Evolutionary conservation across 2,888 invertebrate genomes (phyloP).

Genomic region (Apodemia duryi): DNA sequence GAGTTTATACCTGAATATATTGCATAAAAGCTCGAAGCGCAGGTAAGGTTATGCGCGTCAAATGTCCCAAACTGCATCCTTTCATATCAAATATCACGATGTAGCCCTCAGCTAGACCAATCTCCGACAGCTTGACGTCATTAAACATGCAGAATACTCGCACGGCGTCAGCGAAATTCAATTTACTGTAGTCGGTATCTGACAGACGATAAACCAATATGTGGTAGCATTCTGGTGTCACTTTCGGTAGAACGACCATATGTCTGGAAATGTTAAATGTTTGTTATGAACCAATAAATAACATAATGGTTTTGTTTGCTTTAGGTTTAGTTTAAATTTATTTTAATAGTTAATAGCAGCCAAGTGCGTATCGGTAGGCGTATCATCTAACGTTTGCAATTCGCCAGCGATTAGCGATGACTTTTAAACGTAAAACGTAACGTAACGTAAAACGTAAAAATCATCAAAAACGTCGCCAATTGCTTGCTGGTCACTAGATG

Average conservation of each 20-base stretch:
- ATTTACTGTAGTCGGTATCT: slow-evolving; percentile 81
- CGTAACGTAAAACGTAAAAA: no score
- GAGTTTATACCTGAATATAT: slow-evolving; percentile 80
- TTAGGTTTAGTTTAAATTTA: no score
- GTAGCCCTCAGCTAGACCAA: slow-evolving; percentile 77
- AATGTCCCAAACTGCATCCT: slow-evolving; percentile 82
- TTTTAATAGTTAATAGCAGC: no score
- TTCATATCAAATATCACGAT: slow-evolving; percentile 85
- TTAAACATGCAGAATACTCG: slow-evolving; percentile 84
- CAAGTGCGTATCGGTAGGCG: no score
- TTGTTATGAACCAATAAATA: background rate
- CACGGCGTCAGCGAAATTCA: slow-evolving; percentile 82
- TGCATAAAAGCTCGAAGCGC: slow-evolving; percentile 82
- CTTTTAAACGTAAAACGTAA: no score
- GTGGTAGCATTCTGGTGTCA: slow-evolving; percentile 81
- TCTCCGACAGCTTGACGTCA: slow-evolving; percentile 82
- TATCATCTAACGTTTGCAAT: no score
- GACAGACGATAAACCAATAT: slow-evolving; percentile 80
- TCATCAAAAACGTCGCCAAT: no score
- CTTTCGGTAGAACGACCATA: slow-evolving; percentile 80
- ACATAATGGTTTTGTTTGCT: background rate
- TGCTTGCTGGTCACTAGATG: no score
- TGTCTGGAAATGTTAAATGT: slow-evolving; percentile 61
- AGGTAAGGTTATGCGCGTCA: slow-evolving; percentile 81
- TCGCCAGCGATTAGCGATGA: no score